Percentiles rank a stretch among this genome's conserved stretches.
These are phyloP conservation scores for Ianthella basta DNA, from an alignment of 37 sponge, comb jelly and placozoan genomes.

Conservation along the genomic window DNA sequence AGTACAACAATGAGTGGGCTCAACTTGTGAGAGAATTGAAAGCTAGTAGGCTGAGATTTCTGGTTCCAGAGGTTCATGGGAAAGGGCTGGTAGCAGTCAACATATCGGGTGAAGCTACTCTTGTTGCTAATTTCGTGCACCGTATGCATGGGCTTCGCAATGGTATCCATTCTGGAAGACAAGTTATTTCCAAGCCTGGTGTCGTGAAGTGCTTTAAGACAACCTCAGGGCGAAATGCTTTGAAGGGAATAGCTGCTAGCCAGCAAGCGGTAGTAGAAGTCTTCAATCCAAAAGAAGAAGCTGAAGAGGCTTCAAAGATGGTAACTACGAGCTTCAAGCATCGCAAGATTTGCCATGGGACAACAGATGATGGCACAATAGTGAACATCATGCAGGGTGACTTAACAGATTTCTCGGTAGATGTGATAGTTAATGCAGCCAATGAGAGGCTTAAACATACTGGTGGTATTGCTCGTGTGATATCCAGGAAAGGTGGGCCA, in stretches of 20 bases:
- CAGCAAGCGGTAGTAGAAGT: not conserved
- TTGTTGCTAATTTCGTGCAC: not conserved
- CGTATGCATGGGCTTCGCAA: not conserved
- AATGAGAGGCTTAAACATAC: conserved; percentile 60
- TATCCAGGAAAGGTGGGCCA: conserved; percentile 64
- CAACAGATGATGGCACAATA: not conserved
- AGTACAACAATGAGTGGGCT: conserved; percentile 4
- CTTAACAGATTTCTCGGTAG: conserved; percentile 65
- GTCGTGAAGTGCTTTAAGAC: not conserved
- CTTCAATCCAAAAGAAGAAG: not conserved
- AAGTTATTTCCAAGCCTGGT: not conserved
- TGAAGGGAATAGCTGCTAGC: not conserved
- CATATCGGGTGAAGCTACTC: conserved; percentile 1
- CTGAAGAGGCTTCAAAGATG: not conserved
- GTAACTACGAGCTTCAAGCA: no score
- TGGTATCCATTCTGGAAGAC: not conserved
- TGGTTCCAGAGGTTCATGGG: not conserved
- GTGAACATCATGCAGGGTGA: conserved; percentile 46
- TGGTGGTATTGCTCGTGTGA: conserved; percentile 63
- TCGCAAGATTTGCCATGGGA: not conserved
- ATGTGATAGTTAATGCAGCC: conserved; percentile 83
- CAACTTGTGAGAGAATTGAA: not conserved
- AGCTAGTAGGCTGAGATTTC: not conserved
- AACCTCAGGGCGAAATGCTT: not conserved
- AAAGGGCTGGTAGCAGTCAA: not conserved